These are phyloP conservation scores for Prunella strophiata DNA, from an alignment of 2,797 vertebrate species.

Conservation along the genomic window DNA sequence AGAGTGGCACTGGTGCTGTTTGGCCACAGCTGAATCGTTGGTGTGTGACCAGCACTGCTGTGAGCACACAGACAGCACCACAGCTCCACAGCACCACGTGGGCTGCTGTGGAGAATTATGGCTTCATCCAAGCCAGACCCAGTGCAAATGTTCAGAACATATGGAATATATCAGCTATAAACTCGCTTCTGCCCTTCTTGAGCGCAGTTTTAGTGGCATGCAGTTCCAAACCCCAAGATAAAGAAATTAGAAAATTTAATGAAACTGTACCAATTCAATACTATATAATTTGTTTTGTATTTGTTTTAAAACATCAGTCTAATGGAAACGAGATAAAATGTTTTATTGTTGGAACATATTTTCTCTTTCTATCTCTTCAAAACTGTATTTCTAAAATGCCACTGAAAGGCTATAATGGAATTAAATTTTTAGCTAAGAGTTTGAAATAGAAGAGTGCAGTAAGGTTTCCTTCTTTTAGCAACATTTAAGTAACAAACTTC, in stretches of 20 bases:
- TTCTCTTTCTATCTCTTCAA: background rate
- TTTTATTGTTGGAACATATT: background rate
- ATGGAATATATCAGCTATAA: background rate
- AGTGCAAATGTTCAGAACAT: background rate
- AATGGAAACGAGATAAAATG: background rate
- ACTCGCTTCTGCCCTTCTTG: background rate
- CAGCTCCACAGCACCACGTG: background rate
- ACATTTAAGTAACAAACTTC: background rate
- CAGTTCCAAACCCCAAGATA: background rate
- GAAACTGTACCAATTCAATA: background rate
- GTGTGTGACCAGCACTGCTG: background rate
- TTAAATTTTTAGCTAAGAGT: background rate
- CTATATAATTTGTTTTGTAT: background rate
- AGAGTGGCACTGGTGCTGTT: background rate
- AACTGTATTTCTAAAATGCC: background rate
- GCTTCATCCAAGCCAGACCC: background rate
- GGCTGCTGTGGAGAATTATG: background rate
- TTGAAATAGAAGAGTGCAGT: background rate
- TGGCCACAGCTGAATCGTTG: rapidly evolving
- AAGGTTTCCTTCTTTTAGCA: background rate
- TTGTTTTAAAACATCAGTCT: background rate
- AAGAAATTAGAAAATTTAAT: background rate
- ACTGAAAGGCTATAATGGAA: background rate
- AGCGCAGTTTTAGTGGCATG: background rate
- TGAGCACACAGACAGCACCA: background rate